A percentile compares a stretch with the other conserved stretches of the same genome.
Conservation (phyloP, 2,888 invertebrate species). For the Pristionchus japonicus region DNA sequence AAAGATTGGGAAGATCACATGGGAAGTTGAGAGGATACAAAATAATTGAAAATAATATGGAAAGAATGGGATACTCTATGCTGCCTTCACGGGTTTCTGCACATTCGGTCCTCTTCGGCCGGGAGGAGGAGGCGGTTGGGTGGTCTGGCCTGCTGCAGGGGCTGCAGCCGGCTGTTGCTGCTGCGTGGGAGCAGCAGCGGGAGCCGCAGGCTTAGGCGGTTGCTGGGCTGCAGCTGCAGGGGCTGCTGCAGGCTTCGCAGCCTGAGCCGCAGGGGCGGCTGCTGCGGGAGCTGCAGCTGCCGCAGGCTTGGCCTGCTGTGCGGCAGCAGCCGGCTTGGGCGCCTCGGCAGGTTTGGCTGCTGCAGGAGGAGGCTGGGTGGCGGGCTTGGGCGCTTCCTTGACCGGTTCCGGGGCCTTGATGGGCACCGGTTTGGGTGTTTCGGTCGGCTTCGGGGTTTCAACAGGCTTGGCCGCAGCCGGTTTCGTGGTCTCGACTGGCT, state of each 20-base stretch:
- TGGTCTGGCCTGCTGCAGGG: neutral
- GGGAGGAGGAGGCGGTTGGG: constrained; percentile 15
- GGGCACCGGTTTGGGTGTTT: neutral
- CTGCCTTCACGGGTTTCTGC: constrained; percentile 36
- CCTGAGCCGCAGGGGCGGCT: neutral
- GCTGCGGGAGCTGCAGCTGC: neutral
- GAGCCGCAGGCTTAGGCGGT: neutral
- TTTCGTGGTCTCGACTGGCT: constrained; percentile 7
- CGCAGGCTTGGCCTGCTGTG: neutral
- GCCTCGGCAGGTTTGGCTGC: constrained; percentile 8
- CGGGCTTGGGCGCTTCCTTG: neutral
- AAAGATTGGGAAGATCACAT: constrained; percentile 25
- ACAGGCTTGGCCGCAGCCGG: neutral
- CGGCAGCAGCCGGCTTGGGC: neutral
- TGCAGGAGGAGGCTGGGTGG: neutral
- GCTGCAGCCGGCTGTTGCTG: neutral
- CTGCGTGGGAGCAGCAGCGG: neutral
- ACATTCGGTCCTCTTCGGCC: constrained; percentile 40
- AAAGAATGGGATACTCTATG: neutral
- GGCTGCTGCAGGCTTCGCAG: neutral
- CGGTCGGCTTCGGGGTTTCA: constrained; percentile 14
- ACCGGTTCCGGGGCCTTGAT: neutral
- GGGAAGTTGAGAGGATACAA: neutral
- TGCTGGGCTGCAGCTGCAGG: neutral
- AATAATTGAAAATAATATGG: neutral